Percentiles rank a stretch among this genome's conserved stretches.
Conservation (phyloP, 1,140 invertebrate genomes). For the Aporrectodea caliginosa region DNA sequence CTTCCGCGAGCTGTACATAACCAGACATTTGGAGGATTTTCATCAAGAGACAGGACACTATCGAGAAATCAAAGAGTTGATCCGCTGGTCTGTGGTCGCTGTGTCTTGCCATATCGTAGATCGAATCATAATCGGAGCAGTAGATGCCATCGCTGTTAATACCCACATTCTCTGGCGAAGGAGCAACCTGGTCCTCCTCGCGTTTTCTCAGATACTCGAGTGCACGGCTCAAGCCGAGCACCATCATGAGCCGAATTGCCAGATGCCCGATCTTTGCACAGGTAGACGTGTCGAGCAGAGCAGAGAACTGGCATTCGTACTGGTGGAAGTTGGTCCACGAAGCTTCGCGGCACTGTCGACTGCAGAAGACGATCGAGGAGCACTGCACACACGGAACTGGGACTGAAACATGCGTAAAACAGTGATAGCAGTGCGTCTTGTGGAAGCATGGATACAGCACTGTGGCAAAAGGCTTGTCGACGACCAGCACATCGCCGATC, state of each 20-base stretch:
- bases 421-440: constrained; percentile 75
- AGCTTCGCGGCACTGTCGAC: constrained; percentile 66
- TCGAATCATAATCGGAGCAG: constrained; percentile 63
- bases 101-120: constrained; percentile 72
- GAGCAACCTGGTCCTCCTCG: not conserved
- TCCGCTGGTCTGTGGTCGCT: constrained; percentile 66
- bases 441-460: constrained; percentile 69
- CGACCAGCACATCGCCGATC: constrained; percentile 70
- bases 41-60: constrained; percentile 75
- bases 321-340: constrained; percentile 70
- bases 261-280: constrained; percentile 73
- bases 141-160: constrained; percentile 46
- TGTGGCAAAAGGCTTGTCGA: constrained; percentile 71
- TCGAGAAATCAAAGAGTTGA: constrained; percentile 74
- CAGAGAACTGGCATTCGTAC: constrained; percentile 74
- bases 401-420: constrained; percentile 64
- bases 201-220: constrained; percentile 6
- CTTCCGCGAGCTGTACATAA: not conserved
- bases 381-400: constrained; percentile 73
- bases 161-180: constrained; percentile 33
- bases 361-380: constrained; percentile 65
- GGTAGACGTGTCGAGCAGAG: constrained; percentile 66
- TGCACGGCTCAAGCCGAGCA: not conserved
- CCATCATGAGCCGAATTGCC: constrained; percentile 69
- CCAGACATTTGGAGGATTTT: constrained; percentile 61